Conservation (phyloP, 2,797 vertebrate species). For the Sebastiscus albofasciatus region DNA sequence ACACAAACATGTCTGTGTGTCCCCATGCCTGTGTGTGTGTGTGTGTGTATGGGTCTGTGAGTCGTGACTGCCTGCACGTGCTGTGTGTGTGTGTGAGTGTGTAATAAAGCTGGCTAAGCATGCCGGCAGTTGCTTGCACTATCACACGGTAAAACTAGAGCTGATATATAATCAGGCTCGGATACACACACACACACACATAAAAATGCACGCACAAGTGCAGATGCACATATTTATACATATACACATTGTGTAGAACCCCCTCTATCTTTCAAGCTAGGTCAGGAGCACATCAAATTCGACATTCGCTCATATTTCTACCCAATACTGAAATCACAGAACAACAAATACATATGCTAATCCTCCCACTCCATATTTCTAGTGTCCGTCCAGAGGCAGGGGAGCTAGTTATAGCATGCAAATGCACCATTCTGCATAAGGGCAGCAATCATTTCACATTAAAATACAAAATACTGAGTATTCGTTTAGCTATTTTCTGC, state of each 20-base stretch:
- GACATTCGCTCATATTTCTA: background rate
- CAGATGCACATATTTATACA: constrained; percentile 7
- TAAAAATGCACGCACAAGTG: background rate
- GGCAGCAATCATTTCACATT: constrained; percentile 8
- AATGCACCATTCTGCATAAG: constrained; percentile 8
- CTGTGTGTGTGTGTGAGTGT: constrained; percentile 30
- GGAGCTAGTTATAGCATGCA: constrained; percentile 5
- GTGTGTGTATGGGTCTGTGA: constrained; percentile 11
- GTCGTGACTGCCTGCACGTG: constrained; percentile 52
- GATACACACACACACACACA: background rate
- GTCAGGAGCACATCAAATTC: background rate
- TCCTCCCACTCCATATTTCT: background rate
- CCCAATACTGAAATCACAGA: background rate
- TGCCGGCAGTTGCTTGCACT: constrained; percentile 35
- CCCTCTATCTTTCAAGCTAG: background rate
- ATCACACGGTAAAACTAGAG: constrained; percentile 33
- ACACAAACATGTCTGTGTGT: constrained; percentile 39
- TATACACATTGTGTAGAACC: background rate
- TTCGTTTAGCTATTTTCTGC: background rate
- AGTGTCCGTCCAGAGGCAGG: background rate
- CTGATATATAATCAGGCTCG: constrained; percentile 30
- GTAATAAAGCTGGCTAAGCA: constrained; percentile 44
- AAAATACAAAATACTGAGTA: background rate
- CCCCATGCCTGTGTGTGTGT: background rate
- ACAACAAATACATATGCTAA: constrained; percentile 19